Evolutionary conservation across 2,888 invertebrate genomes (phyloP).

Genomic region (Ophion slaviceki): DNA sequence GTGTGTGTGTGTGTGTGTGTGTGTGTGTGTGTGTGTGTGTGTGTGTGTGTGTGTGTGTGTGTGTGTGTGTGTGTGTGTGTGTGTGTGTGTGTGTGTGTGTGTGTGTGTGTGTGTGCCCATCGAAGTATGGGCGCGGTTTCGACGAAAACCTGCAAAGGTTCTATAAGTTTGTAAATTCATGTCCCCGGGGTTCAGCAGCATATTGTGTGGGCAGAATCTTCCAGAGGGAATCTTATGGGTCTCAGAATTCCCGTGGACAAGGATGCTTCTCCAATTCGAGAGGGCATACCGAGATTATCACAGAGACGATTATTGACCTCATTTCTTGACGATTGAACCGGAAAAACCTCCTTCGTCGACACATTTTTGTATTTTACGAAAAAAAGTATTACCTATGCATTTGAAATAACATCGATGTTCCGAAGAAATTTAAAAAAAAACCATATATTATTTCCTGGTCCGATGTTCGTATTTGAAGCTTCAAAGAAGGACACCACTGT

Average conservation of each 20-base stretch:
- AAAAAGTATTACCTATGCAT: too few relatives aligned
- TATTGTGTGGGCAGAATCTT: constrained; percentile 55
- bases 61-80: too few relatives aligned
- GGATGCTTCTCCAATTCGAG: constrained; percentile 8
- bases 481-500: too few relatives aligned
- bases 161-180: constrained; percentile 49
- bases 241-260: constrained; percentile 20
- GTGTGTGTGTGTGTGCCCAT: too few relatives aligned
- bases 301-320: constrained; percentile 2
- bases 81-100: too few relatives aligned
- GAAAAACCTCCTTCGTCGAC: background rate
- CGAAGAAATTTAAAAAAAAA: too few relatives aligned
- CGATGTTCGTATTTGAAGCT: too few relatives aligned
- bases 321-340: constrained; percentile 20
- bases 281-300: constrained; percentile 15
- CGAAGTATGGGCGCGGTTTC: constrained; percentile 12
- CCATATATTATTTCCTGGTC: too few relatives aligned
- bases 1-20: too few relatives aligned
- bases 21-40: too few relatives aligned
- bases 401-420: too few relatives aligned
- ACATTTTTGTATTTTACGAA: background rate
- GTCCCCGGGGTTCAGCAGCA: constrained; percentile 18
- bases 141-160: constrained; percentile 40
- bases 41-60: too few relatives aligned
- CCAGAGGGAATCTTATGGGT: constrained; percentile 20